Evolutionary conservation across 30 jellyfish, hydroid and myxozoan species (phyloP).

Genomic region (Clytia hemisphaerica): DNA sequence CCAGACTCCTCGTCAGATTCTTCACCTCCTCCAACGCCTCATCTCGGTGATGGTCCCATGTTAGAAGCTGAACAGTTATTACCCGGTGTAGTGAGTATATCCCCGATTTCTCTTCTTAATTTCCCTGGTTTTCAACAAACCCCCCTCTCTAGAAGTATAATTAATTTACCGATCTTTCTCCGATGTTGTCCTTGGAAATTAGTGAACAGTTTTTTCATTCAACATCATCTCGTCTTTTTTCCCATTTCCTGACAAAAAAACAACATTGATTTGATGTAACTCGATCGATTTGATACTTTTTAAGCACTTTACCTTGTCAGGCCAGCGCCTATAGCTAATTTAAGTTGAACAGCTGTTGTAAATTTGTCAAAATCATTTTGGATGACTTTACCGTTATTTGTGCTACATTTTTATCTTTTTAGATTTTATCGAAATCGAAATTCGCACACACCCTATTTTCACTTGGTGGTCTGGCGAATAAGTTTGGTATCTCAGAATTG

Average conservation of each 20-base stretch:
- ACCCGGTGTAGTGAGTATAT: constrained; percentile 91
- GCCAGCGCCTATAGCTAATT: background rate
- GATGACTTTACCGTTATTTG: background rate
- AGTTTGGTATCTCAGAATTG: constrained; percentile 55
- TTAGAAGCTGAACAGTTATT: constrained; percentile 82
- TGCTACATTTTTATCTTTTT: background rate
- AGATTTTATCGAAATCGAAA: constrained; percentile 75
- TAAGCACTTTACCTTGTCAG: background rate
- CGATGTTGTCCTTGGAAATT: background rate
- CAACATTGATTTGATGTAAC: too few relatives aligned
- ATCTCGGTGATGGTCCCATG: constrained; percentile 84
- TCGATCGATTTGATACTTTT: background rate
- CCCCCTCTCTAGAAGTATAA: too few relatives aligned
- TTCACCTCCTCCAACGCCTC: constrained; percentile 98
- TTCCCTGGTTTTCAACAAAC: too few relatives aligned
- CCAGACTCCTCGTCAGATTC: constrained; percentile 98
- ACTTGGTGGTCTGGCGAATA: constrained; percentile 86
- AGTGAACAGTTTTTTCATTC: background rate
- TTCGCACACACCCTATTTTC: constrained; percentile 60
- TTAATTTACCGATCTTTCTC: background rate
- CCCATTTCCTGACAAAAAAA: too few relatives aligned
- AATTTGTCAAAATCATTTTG: background rate
- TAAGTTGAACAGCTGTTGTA: background rate
- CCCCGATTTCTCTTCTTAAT: too few relatives aligned
- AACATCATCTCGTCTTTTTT: background rate